Percentiles rank a stretch among this genome's conserved stretches.
Conservation (phyloP, 2,113 vertebrate genomes). For the Passer domesticus region DNA sequence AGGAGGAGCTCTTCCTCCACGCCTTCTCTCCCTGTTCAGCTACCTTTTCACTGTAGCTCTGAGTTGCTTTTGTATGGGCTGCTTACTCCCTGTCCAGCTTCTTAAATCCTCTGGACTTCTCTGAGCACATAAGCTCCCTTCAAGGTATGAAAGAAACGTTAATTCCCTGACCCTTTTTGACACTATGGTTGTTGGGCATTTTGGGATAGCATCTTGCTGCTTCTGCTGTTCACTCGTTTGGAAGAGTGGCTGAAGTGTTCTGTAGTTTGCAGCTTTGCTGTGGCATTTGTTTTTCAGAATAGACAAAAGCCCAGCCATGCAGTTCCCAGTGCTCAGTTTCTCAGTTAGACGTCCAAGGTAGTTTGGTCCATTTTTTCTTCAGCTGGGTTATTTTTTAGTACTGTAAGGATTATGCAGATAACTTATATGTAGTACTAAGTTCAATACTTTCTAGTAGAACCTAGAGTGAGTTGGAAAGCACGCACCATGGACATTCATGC, state of each 20-base stretch:
- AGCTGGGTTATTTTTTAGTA: not conserved
- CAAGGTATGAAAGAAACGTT: not conserved
- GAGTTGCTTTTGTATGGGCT: not conserved
- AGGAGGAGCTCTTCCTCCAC: conserved; percentile 44
- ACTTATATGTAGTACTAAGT: not conserved
- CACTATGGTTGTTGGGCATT: accelerated
- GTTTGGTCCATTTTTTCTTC: not conserved
- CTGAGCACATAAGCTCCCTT: not conserved
- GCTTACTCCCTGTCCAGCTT: not conserved
- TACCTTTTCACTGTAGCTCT: not conserved
- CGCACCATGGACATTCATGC: too few species aligned
- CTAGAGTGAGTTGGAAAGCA: not conserved
- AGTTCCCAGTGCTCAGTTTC: not conserved
- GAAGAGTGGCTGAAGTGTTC: not conserved
- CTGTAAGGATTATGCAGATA: not conserved
- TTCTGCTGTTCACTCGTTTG: not conserved
- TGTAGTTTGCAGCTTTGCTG: not conserved
- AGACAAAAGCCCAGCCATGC: not conserved
- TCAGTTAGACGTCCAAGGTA: not conserved
- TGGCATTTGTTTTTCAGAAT: not conserved
- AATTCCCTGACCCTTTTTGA: not conserved
- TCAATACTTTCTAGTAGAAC: not conserved
- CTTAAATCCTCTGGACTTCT: not conserved
- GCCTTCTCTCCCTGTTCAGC: not conserved
- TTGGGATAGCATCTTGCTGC: not conserved